These are phyloP conservation scores for Timandra comae DNA, from an alignment of 2,888 invertebrate genomes.

Conservation along the genomic window DNA sequence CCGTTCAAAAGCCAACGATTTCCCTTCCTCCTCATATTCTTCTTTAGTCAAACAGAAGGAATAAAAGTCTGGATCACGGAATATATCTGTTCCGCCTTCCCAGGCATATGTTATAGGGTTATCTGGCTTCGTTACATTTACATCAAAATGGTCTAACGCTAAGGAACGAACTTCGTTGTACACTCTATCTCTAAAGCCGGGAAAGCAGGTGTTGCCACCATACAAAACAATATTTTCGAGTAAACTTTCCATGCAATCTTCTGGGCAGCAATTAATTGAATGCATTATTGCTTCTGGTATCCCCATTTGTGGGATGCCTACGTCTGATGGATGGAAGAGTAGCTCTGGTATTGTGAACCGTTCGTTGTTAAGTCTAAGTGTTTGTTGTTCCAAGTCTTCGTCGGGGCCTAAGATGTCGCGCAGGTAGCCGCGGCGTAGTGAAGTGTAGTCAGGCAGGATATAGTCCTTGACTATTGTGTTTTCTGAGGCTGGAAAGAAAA, in stretches of 20 bases:
- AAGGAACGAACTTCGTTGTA: slow-evolving; percentile 84
- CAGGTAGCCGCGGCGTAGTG: slow-evolving; percentile 86
- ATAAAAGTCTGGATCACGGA: slow-evolving; percentile 84
- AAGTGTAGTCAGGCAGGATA: slow-evolving; percentile 96
- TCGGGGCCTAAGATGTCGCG: slow-evolving; percentile 53
- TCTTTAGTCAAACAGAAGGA: slow-evolving; percentile 85
- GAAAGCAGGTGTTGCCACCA: slow-evolving; percentile 88
- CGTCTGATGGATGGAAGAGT: slow-evolving; percentile 95
- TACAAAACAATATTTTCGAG: slow-evolving; percentile 89
- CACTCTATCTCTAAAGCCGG: slow-evolving; percentile 85
- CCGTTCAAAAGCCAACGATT: slow-evolving; percentile 71
- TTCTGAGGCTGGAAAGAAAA: slow-evolving; percentile 57
- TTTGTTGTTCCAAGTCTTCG: slow-evolving; percentile 81
- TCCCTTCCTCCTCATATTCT: slow-evolving; percentile 93
- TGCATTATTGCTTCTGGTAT: slow-evolving; percentile 92
- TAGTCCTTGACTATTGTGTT: slow-evolving; percentile 91
- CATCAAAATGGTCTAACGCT: slow-evolving; percentile 85
- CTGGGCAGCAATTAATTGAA: slow-evolving; percentile 84
- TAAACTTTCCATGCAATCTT: slow-evolving; percentile 85
- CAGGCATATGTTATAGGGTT: slow-evolving; percentile 91
- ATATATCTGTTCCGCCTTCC: slow-evolving; percentile 89
- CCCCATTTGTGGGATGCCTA: slow-evolving; percentile 94
- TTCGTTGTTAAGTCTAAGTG: slow-evolving; percentile 93
- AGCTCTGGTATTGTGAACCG: slow-evolving; percentile 96
- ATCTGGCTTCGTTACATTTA: slow-evolving; percentile 78